Evolutionary conservation across 2,888 invertebrate species (phyloP).

Genomic region (Drosophila eohydei): DNA sequence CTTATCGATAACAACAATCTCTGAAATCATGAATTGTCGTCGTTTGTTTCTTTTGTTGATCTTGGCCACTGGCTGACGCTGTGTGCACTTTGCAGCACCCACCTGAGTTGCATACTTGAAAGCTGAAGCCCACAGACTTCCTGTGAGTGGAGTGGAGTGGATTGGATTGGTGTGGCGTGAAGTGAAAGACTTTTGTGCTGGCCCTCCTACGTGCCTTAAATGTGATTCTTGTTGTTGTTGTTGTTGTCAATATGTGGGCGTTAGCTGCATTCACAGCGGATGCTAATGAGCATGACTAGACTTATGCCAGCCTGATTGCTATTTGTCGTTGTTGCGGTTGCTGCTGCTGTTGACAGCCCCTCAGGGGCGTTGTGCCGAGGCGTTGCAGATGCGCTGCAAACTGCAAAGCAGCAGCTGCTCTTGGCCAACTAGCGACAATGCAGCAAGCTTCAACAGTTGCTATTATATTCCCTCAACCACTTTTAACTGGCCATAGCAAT

Average conservation of each 20-base stretch:
- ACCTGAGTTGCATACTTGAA: slow-evolving; percentile 57
- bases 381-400: slow-evolving; percentile 57
- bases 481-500: not conserved
- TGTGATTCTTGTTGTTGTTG: slow-evolving; percentile 16
- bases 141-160: slow-evolving; percentile 51
- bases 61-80: slow-evolving; percentile 32
- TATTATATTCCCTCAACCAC: slow-evolving; percentile 5
- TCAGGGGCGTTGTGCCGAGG: slow-evolving; percentile 43
- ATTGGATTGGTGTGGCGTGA: not conserved
- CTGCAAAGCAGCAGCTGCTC: slow-evolving; percentile 9
- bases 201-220: slow-evolving; percentile 60
- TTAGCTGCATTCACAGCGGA: slow-evolving; percentile 69
- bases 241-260: slow-evolving; percentile 59
- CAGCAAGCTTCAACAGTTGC: slow-evolving; percentile 21
- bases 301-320: slow-evolving; percentile 57
- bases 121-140: slow-evolving; percentile 69
- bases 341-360: slow-evolving; percentile 58
- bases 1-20: slow-evolving; percentile 32
- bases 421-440: slow-evolving; percentile 18
- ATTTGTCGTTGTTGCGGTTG: slow-evolving; percentile 49
- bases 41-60: slow-evolving; percentile 7
- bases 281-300: slow-evolving; percentile 79
- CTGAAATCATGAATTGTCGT: slow-evolving; percentile 17
- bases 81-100: slow-evolving; percentile 55
- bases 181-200: slow-evolving; percentile 64